Conservation (phyloP, 2,888 invertebrate species). For the Deilephila elpenor region DNA sequence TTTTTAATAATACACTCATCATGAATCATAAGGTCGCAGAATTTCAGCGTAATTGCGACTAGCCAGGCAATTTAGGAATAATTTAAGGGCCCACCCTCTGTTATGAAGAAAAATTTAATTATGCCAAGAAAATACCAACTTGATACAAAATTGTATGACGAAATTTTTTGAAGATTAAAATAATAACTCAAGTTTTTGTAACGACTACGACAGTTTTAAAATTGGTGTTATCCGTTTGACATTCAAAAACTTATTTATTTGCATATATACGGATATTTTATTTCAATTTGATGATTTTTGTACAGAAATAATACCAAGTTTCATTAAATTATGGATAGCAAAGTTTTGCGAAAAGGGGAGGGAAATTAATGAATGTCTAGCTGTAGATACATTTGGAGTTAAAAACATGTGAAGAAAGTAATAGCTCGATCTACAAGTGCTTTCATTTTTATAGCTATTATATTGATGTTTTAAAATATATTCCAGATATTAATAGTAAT, state of each 20-base stretch:
- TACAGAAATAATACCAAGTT: too few relatives aligned
- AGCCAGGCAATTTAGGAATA: conserved; percentile 21
- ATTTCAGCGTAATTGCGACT: conserved; percentile 6
- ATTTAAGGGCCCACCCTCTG: not conserved
- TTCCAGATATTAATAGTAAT: too few relatives aligned
- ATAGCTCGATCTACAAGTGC: too few relatives aligned
- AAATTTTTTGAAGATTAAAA: not conserved
- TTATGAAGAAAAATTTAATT: conserved; percentile 16
- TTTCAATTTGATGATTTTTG: too few relatives aligned
- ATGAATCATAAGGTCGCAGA: conserved; percentile 19
- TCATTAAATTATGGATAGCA: too few relatives aligned
- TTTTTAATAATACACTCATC: not conserved
- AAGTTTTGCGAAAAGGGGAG: too few relatives aligned
- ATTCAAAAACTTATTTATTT: not conserved
- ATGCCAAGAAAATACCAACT: conserved; percentile 15
- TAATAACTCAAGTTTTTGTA: not conserved
- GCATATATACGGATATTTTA: too few relatives aligned
- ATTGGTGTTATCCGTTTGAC: not conserved
- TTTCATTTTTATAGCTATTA: too few relatives aligned
- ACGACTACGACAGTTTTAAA: not conserved
- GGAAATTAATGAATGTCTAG: too few relatives aligned
- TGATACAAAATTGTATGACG: not conserved
- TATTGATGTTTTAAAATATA: too few relatives aligned
- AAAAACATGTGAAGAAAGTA: too few relatives aligned
- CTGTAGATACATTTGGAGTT: too few relatives aligned